Evolutionary conservation across 2,888 invertebrate species (phyloP), one percentile per base, ranked within the genome.

Genomic region (Xanthorhoe spadicearia): DNA sequence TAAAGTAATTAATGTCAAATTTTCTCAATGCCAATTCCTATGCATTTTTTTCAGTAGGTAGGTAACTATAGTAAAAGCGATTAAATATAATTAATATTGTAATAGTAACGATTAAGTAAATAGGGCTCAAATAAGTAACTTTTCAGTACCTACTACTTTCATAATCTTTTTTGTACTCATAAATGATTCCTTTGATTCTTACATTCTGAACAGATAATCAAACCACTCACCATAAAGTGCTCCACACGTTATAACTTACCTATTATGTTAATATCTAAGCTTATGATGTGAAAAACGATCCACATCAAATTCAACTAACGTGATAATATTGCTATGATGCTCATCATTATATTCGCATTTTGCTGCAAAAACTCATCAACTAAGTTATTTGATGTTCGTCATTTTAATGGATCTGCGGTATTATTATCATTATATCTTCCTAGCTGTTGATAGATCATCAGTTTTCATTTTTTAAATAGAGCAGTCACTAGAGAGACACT

Each of bases 261-360:
- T 38, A 7, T 3, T 10, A 8, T 38, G 38, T 38, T 38, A 13
- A 38, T 10, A 43, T 43, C 38, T n/a, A n/a, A 23, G 23, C 23
- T 23, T 23, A 43, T 43, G 38, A 43, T 43, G 38, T 43, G 13
- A 43, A 43, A 43, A 43, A 43, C 17, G 15, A 17, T 48, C 15
- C 48, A 48, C 48, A 48, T 46, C 13, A 38, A 19, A 55, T 55
- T 61, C 48, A 35, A 55, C 23, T 56, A 56, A 43, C 23, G 7
- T n/a, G 19, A 50, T 58, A 43, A 49, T 66, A 48, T 43, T 46
- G 61, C 61, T 66, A 64, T 66, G 65, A 68, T 66, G 61, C 48
- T 71, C 65, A 71, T 73, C 74, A 83, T 83, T 83, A 82, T 80
- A 82, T 78, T 77, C 78, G 72, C 80, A 83, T 81, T 79, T 78